Conservation (phyloP, 2,113 vertebrate species). For the Canis aureus region DNA sequence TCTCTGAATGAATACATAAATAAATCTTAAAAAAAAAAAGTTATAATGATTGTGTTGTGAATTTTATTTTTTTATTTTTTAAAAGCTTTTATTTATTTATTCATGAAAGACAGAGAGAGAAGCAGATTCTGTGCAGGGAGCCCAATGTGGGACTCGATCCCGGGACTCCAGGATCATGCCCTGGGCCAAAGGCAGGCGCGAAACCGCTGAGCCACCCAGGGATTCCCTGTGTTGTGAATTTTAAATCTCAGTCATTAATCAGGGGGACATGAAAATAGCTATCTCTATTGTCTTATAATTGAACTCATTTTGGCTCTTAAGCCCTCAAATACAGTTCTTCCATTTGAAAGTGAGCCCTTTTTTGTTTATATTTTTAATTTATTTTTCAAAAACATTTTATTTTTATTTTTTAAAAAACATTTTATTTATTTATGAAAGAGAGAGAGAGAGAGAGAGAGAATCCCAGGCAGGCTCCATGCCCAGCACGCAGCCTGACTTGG, state of each 20-base stretch:
- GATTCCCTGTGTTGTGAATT: not conserved
- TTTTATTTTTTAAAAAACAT: not conserved
- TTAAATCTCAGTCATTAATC: slow-evolving; percentile 10
- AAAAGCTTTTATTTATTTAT: too few species aligned
- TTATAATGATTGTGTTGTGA: not conserved
- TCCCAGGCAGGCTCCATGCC: not conserved
- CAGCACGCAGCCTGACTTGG: not conserved
- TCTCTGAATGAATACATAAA: too few species aligned
- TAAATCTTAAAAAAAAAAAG: not conserved
- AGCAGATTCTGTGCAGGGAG: too few species aligned
- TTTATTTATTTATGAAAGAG: not conserved
- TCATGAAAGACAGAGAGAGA: too few species aligned
- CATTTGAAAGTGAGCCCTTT: not conserved
- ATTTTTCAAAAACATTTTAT: not conserved
- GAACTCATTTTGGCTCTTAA: not conserved
- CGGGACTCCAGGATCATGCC: too few species aligned
- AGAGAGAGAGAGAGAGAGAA: not conserved
- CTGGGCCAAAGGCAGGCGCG: too few species aligned
- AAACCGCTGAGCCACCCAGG: too few species aligned
- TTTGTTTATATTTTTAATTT: not conserved
- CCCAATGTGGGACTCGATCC: too few species aligned
- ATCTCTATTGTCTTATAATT: not conserved
- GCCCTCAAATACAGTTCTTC: not conserved
- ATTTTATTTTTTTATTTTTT: not conserved
- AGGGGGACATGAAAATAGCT: not conserved